Conservation (phyloP, 2,888 invertebrate species). For the Acanthosepion esculentum region DNA sequence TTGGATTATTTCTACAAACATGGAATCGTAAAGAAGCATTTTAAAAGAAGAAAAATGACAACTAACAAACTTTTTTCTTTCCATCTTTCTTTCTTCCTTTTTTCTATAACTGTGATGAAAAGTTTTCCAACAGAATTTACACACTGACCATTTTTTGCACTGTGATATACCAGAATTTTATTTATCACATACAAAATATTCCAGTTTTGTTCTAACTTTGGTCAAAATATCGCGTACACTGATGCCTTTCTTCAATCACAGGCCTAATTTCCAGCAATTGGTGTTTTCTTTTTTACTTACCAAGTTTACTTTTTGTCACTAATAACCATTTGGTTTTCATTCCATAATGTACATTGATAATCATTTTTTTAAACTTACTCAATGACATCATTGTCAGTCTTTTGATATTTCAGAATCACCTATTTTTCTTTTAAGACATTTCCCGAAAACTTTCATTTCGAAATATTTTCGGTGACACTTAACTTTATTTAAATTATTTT, state of each 20-base stretch:
- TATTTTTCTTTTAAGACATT: too few species aligned
- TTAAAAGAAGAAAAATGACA: too few species aligned
- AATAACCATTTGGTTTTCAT: too few species aligned
- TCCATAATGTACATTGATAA: too few species aligned
- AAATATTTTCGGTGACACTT: too few species aligned
- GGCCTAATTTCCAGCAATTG: neutral
- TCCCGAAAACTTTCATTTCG: too few species aligned
- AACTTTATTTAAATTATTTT: too few species aligned
- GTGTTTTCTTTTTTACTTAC: neutral
- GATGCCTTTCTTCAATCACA: slow-evolving; percentile 15
- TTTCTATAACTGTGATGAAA: neutral
- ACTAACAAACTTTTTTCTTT: neutral
- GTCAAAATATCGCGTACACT: neutral
- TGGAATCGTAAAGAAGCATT: too few species aligned
- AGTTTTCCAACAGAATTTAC: neutral
- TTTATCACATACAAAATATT: neutral
- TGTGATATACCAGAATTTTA: neutral
- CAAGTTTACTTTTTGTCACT: neutral
- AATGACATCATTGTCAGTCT: too few species aligned
- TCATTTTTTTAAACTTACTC: too few species aligned
- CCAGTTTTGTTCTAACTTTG: neutral
- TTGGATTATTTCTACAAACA: too few species aligned
- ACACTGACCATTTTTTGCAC: neutral
- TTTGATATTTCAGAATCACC: too few species aligned
- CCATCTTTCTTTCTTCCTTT: neutral